Conservation (phyloP, 2,797 vertebrate genomes). For the Clarias pachynema region DNA sequence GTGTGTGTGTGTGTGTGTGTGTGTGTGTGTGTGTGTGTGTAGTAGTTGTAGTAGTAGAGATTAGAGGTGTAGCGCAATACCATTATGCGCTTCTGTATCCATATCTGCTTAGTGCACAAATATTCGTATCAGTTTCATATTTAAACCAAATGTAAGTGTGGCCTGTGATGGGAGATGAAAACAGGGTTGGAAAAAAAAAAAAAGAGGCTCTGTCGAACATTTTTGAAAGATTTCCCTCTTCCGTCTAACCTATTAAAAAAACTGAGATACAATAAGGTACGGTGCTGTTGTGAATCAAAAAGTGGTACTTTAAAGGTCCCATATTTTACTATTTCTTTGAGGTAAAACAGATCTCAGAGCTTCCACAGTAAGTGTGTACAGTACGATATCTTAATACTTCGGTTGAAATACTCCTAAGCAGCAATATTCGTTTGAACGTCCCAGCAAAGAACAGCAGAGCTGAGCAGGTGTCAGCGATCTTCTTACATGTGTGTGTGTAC, state of each 20-base stretch:
- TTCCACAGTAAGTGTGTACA: no score
- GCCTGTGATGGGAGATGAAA: not conserved
- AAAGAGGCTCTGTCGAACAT: not conserved
- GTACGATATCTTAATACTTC: no score
- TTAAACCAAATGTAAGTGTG: not conserved
- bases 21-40: no score
- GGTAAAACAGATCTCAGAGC: no score
- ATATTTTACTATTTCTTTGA: no score
- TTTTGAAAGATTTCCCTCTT: not conserved
- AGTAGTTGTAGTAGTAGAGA: not conserved
- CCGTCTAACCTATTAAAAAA: not conserved
- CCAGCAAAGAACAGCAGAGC: no score
- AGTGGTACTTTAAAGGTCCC: no score
- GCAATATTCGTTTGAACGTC: no score
- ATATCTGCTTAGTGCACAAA: not conserved
- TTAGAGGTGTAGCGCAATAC: not conserved
- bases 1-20: not conserved
- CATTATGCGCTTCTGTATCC: not conserved
- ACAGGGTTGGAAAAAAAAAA: not conserved
- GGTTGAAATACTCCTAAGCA: no score
- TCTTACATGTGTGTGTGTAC: no score
- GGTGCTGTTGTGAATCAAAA: not conserved
- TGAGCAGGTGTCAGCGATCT: no score
- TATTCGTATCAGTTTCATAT: not conserved
- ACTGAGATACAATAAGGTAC: not conserved